A percentile compares a stretch with the other conserved stretches of the same genome.
Conservation (phyloP, 2,113 vertebrate genomes). For the Nesogale talazaci region DNA sequence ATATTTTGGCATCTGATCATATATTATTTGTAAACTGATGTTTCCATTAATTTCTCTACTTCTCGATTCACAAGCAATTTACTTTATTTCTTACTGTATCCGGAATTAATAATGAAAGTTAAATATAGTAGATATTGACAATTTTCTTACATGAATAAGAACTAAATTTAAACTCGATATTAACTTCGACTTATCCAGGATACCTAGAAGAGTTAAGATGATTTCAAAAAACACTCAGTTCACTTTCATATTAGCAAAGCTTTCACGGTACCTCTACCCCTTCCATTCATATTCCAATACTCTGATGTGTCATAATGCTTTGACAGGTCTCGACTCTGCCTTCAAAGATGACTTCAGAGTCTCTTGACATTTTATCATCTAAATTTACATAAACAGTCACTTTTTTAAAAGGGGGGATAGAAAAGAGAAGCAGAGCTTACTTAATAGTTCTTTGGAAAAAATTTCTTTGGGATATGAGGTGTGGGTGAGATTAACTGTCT, state of each 20-base stretch:
- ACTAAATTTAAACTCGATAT: constrained; percentile 43
- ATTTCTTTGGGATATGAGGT: constrained; percentile 31
- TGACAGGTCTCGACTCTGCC: constrained; percentile 68
- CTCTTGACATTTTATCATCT: constrained; percentile 73
- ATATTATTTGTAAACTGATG: not conserved
- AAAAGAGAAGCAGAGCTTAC: constrained; percentile 56
- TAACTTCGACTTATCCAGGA: not conserved
- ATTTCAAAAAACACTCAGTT: constrained; percentile 53
- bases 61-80: not conserved
- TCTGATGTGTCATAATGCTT: constrained; percentile 75
- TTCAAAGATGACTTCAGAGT: constrained; percentile 73
- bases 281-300: constrained; percentile 49
- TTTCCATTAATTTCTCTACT: not conserved
- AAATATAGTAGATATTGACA: not conserved
- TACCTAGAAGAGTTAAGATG: constrained; percentile 27
- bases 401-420: constrained; percentile 37
- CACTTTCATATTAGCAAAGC: constrained; percentile 51
- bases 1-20: not conserved
- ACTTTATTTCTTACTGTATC: constrained; percentile 14
- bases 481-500: constrained; percentile 60
- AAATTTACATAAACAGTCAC: constrained; percentile 77
- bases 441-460: constrained; percentile 51
- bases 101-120: constrained; percentile 17
- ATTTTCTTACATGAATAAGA: not conserved
- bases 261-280: not conserved